Conservation (phyloP, 2,113 vertebrate species). For the Speoplatyrhinus poulsoni region DNA sequence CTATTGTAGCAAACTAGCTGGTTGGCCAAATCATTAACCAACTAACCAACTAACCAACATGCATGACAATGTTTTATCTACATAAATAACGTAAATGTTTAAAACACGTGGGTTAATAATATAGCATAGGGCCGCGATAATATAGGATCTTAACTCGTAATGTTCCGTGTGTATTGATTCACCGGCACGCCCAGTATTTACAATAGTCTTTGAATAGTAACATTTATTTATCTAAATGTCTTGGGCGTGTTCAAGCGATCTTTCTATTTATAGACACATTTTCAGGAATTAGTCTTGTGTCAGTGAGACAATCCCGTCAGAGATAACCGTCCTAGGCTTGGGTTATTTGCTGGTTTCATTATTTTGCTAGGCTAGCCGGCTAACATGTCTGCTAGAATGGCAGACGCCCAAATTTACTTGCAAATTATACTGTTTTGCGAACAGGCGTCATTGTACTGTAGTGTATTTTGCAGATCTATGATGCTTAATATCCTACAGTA, state of each 20-base stretch:
- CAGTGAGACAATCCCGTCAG: conserved; percentile 23
- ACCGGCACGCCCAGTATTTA: not conserved
- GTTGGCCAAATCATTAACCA: accelerated
- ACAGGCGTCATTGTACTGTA: not conserved
- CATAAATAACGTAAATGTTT: not conserved
- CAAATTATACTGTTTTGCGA: not conserved
- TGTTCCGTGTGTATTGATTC: not conserved
- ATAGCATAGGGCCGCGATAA: too few relatives aligned
- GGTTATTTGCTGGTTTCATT: conserved; percentile 35
- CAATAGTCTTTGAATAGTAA: accelerated
- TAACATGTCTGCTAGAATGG: conserved; percentile 1
- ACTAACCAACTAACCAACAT: too few relatives aligned
- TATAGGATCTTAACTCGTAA: too few relatives aligned
- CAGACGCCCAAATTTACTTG: not conserved
- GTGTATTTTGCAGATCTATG: not conserved
- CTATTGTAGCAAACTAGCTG: conserved; percentile 10
- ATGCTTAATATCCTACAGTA: too few relatives aligned
- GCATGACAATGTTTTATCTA: accelerated
- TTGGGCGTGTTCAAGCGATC: accelerated
- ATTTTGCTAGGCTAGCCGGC: conserved; percentile 1
- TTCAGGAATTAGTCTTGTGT: conserved; percentile 15
- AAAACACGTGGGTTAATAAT: not conserved
- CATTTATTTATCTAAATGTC: not conserved
- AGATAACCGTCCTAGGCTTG: conserved; percentile 11
- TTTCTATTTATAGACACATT: not conserved